Evolutionary conservation across 2,888 invertebrate genomes (phyloP).

Genomic region (Antitype chi): DNA sequence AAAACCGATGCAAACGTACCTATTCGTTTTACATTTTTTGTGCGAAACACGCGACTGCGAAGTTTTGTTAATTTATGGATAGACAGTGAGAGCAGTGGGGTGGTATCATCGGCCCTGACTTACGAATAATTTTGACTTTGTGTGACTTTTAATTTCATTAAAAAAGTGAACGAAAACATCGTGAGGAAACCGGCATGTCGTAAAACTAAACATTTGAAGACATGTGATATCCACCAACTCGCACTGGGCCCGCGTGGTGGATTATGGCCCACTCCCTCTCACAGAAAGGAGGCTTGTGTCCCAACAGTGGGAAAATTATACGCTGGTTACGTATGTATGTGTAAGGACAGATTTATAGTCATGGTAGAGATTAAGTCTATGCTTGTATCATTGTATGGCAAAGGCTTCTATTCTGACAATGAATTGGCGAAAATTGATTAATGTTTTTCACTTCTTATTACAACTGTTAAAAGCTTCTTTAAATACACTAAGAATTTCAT

Average conservation of each 20-base stretch:
- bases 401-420: not conserved
- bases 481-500: not conserved
- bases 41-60: conserved; percentile 26
- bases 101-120: too few relatives aligned
- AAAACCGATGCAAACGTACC: conserved; percentile 73
- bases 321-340: not conserved
- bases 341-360: conserved; percentile 29
- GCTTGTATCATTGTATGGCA: not conserved
- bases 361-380: not conserved
- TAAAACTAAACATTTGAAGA: too few relatives aligned
- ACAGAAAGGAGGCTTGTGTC: too few relatives aligned
- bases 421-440: not conserved
- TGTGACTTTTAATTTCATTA: too few relatives aligned
- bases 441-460: not conserved
- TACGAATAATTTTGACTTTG: too few relatives aligned
- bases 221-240: too few relatives aligned
- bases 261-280: too few relatives aligned
- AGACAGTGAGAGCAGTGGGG: too few relatives aligned
- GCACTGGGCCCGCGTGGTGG: too few relatives aligned
- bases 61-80: conserved; percentile 40
- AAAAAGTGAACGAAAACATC: too few relatives aligned
- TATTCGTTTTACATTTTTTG: conserved; percentile 54
- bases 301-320: too few relatives aligned
- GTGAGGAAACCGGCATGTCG: too few relatives aligned
- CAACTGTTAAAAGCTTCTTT: not conserved